Conservation (phyloP, 1,140 invertebrate genomes). For the Penaeus chinensis region DNA sequence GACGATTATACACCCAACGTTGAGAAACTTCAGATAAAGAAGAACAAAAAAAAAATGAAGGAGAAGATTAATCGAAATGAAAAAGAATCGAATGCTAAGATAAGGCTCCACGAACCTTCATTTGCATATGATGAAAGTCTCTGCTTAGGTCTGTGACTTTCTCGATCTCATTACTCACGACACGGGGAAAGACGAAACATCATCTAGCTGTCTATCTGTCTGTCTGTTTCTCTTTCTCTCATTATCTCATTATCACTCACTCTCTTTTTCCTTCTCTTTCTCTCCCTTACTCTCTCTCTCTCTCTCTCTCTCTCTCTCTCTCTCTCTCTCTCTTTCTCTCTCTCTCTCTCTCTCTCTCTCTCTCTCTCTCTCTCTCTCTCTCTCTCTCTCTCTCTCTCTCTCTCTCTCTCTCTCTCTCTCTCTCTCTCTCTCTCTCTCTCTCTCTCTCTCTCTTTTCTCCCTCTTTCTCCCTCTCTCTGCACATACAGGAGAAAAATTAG, state of each 20-base stretch:
- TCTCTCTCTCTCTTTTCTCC: background rate
- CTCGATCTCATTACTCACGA: no score
- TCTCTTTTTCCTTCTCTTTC: background rate
- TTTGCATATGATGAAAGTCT: background rate
- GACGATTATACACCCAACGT: no score
- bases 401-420: conserved; percentile 2
- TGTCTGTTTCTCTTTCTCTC: conserved; percentile 9
- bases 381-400: background rate
- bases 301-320: background rate
- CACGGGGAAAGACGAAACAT: background rate
- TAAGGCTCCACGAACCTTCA: background rate
- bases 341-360: conserved; percentile 5
- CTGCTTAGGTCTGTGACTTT: no score
- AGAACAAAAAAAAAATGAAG: no score
- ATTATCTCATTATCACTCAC: background rate
- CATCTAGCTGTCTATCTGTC: conserved; percentile 1
- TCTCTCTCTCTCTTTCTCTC: conserved; percentile 12
- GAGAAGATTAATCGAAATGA: no score
- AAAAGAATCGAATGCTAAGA: no score
- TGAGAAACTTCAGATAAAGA: no score
- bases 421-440: background rate
- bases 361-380: conserved; percentile 5
- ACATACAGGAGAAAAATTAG: no score
- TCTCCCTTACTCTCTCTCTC: background rate
- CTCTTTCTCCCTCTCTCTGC: background rate